Base-by-base conservation (phyloP, 1,140 invertebrate genomes). In the Phocides pigmalion region DNA sequence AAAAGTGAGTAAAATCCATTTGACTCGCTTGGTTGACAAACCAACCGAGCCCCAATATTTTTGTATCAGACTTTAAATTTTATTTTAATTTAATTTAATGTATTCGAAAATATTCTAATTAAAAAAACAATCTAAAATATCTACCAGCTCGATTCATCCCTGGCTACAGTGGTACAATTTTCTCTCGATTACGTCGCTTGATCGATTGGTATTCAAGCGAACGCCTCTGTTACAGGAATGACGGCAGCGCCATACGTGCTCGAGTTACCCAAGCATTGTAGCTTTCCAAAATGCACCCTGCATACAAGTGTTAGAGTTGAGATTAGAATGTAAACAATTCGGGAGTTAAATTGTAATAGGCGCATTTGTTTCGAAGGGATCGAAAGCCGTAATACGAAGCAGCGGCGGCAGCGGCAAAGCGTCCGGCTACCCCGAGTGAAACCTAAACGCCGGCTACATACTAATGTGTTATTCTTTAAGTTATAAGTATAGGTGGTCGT, bases 401-500 rank as follows among this genome's bases (percentile, higher is more conserved):
- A 69, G 62, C 58, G 62, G 9, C 64, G 72, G 76, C 59, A 46
- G 17, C 19, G 41, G 25, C 44, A 66, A 16, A 32, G 72, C 68
- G 82, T 87, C 79, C 81, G 82, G 79, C 79, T 80, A 65, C 74
- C 76, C 65, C 62, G 66, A 84, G 88, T 88, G 88, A 89, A 90
- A 90, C 70, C 61, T 58, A 53, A 4, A 82, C 86, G 77, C 66
- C 12, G 61, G 76, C 63, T 83, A 81, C 86, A 90, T 90, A 87
- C 82, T 81, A 89, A 89, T 89, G 64, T 8, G 28, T 14, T 54
- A n/a, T 32, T 35, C 65, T 79, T 64, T 81, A 89, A 81, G 83
- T 89, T 90, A 90, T 90, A 90, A 89, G 85, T 89, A 89, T 87
- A 67, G 77, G 84, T 84, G 70, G 61, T 28, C 8, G 58, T 35